A percentile compares a stretch with the other conserved stretches of the same genome.
These are phyloP conservation scores for Caenorhabditis latens DNA, from an alignment of 1,140 invertebrate species.

Conservation along the genomic window DNA sequence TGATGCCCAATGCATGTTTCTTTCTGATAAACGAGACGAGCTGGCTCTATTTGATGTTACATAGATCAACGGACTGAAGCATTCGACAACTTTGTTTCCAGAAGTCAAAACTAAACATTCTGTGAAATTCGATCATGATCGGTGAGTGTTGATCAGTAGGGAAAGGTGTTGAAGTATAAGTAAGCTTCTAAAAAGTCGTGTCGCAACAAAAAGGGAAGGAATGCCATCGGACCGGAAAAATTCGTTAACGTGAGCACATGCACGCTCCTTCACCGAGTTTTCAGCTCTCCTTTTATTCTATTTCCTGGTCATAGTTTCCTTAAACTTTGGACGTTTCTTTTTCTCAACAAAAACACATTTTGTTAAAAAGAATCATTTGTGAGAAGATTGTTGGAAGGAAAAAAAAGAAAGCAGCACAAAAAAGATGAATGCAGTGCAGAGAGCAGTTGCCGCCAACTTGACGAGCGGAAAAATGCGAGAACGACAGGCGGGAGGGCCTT, in stretches of 20 bases:
- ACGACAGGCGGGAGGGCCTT: conserved; percentile 45
- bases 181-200: not conserved
- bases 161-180: conserved; percentile 3
- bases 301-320: conserved; percentile 18
- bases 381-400: conserved; percentile 35
- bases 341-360: not conserved
- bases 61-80: too few species aligned
- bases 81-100: not conserved
- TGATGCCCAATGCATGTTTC: too few species aligned
- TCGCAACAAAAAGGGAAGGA: not conserved
- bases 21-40: too few species aligned
- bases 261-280: not conserved
- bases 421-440: not conserved
- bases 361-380: conserved; percentile 16
- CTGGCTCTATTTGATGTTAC: too few species aligned
- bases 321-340: not conserved
- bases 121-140: not conserved
- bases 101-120: not conserved
- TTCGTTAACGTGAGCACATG: not conserved
- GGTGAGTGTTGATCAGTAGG: not conserved
- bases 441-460: conserved; percentile 43
- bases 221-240: conserved; percentile 14
- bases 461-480: conserved; percentile 26
- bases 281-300: not conserved
- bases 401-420: not conserved